These are phyloP conservation scores for Thereva unica DNA, from an alignment of 2,888 invertebrate species.

Conservation along the genomic window DNA sequence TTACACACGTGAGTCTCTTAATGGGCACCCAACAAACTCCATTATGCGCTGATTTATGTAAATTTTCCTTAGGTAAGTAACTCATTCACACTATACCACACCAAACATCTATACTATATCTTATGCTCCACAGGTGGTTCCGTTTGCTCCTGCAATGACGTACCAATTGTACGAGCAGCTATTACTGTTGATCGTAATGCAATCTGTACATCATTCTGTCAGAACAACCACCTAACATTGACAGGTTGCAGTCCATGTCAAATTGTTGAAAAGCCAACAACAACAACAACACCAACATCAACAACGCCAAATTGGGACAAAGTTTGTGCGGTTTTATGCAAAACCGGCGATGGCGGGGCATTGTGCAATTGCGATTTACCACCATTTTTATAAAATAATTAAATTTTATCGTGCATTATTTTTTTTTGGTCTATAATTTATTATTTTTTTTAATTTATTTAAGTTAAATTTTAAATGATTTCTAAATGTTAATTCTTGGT, in stretches of 20 bases:
- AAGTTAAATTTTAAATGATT: too few species aligned
- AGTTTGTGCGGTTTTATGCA: slow-evolving; percentile 69
- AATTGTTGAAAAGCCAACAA: slow-evolving; percentile 25
- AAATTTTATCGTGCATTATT: slow-evolving; percentile 1
- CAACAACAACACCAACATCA: slow-evolving; percentile 30
- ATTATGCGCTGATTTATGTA: slow-evolving; percentile 66
- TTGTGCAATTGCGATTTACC: slow-evolving; percentile 75
- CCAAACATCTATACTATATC: background rate
- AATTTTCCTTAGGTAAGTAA: slow-evolving; percentile 62
- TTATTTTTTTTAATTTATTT: background rate
- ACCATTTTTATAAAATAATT: slow-evolving; percentile 59
- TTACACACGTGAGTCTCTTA: slow-evolving; percentile 41
- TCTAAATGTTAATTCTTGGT: too few species aligned
- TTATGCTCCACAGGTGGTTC: slow-evolving; percentile 45
- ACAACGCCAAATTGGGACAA: slow-evolving; percentile 63
- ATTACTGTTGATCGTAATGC: slow-evolving; percentile 41
- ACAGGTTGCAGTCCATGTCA: slow-evolving; percentile 50
- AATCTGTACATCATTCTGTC: slow-evolving; percentile 52
- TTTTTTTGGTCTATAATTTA: background rate
- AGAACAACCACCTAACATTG: slow-evolving; percentile 47
- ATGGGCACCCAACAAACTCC: slow-evolving; percentile 45
- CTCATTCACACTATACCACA: background rate
- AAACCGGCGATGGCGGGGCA: slow-evolving; percentile 72
- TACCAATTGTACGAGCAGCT: slow-evolving; percentile 14
- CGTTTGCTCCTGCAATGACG: slow-evolving; percentile 44